A percentile compares a stretch with the other conserved stretches of the same genome.
Conservation (phyloP, 2,797 vertebrate genomes). For the Sylvilagus floridanus region DNA sequence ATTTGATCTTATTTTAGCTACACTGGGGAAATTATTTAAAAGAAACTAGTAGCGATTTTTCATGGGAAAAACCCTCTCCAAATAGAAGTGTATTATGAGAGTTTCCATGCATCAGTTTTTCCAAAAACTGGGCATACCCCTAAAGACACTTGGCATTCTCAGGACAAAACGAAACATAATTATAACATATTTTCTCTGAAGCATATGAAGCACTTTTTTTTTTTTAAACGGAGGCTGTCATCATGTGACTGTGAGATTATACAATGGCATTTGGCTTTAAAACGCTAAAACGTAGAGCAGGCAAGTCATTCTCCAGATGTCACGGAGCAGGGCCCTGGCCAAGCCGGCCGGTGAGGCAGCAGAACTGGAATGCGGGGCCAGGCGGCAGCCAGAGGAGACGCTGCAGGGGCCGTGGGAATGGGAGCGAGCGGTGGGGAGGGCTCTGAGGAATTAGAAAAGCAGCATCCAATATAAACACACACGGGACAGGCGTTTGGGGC, state of each 20-base stretch:
- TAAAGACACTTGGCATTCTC: not conserved
- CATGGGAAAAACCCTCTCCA: slow-evolving; percentile 24
- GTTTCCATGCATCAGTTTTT: slow-evolving; percentile 67
- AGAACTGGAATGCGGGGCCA: not conserved
- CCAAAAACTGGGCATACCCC: slow-evolving; percentile 23
- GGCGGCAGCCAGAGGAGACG: not conserved
- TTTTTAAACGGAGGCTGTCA: not conserved
- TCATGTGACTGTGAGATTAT: not conserved
- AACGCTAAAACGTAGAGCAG: slow-evolving; percentile 1
- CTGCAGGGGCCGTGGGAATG: not conserved
- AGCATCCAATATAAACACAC: not conserved
- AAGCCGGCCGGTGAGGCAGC: not conserved
- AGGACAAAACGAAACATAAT: slow-evolving; percentile 32
- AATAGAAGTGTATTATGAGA: slow-evolving; percentile 32
- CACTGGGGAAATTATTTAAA: slow-evolving; percentile 36
- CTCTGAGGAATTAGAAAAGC: not conserved
- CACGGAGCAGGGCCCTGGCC: slow-evolving; percentile 6
- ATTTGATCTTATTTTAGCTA: slow-evolving; percentile 37
- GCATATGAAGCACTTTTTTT: not conserved
- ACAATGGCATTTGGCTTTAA: not conserved
- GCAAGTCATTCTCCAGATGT: slow-evolving; percentile 70
- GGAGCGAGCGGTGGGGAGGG: not conserved
- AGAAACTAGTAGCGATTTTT: not conserved
- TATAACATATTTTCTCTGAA: slow-evolving; percentile 51
- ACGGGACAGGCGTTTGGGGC: too few relatives aligned